Conservation (phyloP, 2,113 vertebrate genomes). For the Eulemur rufifrons region DNA sequence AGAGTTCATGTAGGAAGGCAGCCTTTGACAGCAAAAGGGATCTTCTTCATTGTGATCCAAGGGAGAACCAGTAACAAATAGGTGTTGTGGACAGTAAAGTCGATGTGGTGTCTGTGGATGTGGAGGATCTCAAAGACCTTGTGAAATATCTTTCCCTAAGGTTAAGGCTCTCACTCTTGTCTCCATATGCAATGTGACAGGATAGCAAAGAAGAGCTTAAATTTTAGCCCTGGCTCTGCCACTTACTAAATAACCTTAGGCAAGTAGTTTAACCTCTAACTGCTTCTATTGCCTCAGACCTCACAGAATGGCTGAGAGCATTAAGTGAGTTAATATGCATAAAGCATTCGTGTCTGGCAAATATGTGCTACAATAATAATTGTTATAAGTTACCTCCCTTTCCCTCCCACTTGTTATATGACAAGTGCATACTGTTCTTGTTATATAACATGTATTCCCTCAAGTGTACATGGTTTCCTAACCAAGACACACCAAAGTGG, state of each 20-base stretch:
- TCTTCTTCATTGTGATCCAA: not conserved
- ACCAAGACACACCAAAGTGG: not conserved
- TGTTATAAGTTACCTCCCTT: not conserved
- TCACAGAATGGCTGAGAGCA: not conserved
- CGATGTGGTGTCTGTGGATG: not conserved
- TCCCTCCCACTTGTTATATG: no score
- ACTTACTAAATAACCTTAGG: not conserved
- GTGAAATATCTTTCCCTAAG: not conserved
- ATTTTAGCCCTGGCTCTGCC: not conserved
- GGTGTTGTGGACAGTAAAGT: not conserved
- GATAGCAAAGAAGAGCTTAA: not conserved
- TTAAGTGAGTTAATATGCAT: not conserved
- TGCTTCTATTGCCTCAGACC: not conserved
- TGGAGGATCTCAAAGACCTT: not conserved
- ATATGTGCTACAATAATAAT: not conserved
- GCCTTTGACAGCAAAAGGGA: not conserved
- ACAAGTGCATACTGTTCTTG: not conserved
- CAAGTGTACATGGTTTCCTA: not conserved
- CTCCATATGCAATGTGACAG: not conserved
- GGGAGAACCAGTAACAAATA: not conserved
- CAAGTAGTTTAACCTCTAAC: not conserved
- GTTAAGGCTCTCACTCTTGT: not conserved
- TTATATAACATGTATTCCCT: not conserved
- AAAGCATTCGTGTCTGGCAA: not conserved
- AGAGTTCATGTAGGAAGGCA: not conserved